Evolutionary conservation across 2,113 vertebrate species (phyloP).

Genomic region (Heterochromis multidens): DNA sequence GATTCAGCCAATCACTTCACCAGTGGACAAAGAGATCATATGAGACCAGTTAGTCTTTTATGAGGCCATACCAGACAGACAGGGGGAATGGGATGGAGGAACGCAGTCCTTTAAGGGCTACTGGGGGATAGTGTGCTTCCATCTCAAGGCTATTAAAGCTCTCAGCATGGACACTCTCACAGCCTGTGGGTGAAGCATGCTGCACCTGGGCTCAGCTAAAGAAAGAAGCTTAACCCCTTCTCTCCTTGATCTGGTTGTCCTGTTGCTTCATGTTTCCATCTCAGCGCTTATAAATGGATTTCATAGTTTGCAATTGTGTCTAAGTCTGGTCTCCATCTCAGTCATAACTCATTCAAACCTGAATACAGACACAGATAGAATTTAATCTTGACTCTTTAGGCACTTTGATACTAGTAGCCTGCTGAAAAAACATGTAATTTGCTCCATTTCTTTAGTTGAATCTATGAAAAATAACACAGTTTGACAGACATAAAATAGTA

Average conservation of each 20-base stretch:
- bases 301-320: background rate
- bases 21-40: slow-evolving; percentile 22
- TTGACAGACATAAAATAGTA: too few relatives aligned
- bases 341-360: background rate
- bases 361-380: too few relatives aligned
- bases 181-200: slow-evolving; percentile 16
- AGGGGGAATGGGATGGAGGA: background rate
- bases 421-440: too few relatives aligned
- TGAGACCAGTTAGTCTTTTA: slow-evolving; percentile 62
- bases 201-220: slow-evolving; percentile 39
- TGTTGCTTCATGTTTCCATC: background rate
- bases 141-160: slow-evolving; percentile 52
- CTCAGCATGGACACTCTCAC: slow-evolving; percentile 1
- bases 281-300: background rate
- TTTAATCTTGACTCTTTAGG: too few relatives aligned
- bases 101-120: slow-evolving; percentile 48
- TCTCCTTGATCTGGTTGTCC: background rate
- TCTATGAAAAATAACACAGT: too few relatives aligned
- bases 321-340: background rate
- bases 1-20: background rate
- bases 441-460: too few relatives aligned
- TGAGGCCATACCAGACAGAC: slow-evolving; percentile 43
- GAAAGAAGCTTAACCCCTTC: slow-evolving; percentile 29
- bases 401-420: too few relatives aligned
- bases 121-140: slow-evolving; percentile 23